phyloP scores from a whole-genome alignment of 2,113 vertebrate species.

The Oreochromis tanganicae region DNA sequence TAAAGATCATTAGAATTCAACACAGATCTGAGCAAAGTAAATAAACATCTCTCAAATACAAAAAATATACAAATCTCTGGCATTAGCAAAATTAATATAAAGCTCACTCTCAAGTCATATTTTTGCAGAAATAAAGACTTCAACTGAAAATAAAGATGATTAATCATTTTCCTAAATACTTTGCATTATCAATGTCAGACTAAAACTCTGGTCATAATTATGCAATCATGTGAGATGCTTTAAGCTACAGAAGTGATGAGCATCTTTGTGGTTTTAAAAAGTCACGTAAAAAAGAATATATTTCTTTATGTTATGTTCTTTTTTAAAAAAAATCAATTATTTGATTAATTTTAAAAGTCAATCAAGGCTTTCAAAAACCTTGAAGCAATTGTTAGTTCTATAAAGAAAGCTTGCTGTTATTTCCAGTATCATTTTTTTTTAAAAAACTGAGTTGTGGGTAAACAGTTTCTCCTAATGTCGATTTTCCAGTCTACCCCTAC shows the following conservation, averaged over 20 bases:
- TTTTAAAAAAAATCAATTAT: neutral
- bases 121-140: neutral
- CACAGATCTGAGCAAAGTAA: neutral
- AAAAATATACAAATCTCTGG: neutral
- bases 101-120: neutral
- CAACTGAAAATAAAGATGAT: neutral
- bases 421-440: neutral
- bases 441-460: neutral
- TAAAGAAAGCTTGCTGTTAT: neutral
- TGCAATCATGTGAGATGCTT: neutral
- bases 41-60: neutral
- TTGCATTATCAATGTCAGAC: neutral
- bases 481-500: neutral
- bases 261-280: neutral
- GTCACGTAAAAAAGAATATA: accelerated
- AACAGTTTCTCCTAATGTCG: neutral
- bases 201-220: neutral
- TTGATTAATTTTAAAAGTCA: neutral
- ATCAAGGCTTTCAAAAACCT: neutral
- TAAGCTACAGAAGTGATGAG: neutral
- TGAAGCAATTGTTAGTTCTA: neutral
- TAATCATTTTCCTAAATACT: neutral
- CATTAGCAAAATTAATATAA: neutral
- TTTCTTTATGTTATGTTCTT: neutral
- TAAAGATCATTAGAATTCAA: neutral